Base-by-base conservation (phyloP, 2,888 invertebrate species). In the Zeuzera pyrina region DNA sequence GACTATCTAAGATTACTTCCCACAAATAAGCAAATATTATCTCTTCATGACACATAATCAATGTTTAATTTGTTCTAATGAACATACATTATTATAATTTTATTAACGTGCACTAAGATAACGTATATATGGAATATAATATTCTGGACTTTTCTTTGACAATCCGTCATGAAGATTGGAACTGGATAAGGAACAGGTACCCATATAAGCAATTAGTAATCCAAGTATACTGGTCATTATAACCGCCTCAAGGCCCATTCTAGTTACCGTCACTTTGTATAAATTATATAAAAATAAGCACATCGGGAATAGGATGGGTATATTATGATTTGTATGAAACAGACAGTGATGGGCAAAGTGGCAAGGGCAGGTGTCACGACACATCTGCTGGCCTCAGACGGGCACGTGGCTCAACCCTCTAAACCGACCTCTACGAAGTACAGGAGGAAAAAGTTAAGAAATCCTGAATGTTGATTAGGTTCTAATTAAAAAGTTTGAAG, bases 271-370 rank as follows among this genome's bases (percentile, higher is more conserved):
- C 73, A 78, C 69, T 71, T 70, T 66, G 76, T 78, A 79, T 81
- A 79, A 77, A 79, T 78, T 83, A 77, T 76, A 78, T 78, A 74
- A 79, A 78, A 83, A 78, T 79, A 77, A 78, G 77, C 68, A 68
- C 69, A 62, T 57, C 55, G 34, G 56, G 72, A 78, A 33, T 59
- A 49, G 59, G 81, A 81, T 57, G 44, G 62, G 35, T 39, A 43
- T 66, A 74, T 64, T 41, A 31, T 49, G 49, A 52, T 50, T 51
- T 41, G 49, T 53, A 36, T 51, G 43, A 41, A 61, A 49, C 52
- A 62, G 74, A 78, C 47, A 57, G 77, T 68, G 79, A 81, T 53
- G 66, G 69, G 45, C 49, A 62, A 58, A 54, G 68, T 72, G 70
- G 68, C 60, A 58, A 70, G 69, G 79, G 81, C 81, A 83, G 81